Conservation (phyloP, 2,888 invertebrate genomes). For the Hypena proboscidalis region DNA sequence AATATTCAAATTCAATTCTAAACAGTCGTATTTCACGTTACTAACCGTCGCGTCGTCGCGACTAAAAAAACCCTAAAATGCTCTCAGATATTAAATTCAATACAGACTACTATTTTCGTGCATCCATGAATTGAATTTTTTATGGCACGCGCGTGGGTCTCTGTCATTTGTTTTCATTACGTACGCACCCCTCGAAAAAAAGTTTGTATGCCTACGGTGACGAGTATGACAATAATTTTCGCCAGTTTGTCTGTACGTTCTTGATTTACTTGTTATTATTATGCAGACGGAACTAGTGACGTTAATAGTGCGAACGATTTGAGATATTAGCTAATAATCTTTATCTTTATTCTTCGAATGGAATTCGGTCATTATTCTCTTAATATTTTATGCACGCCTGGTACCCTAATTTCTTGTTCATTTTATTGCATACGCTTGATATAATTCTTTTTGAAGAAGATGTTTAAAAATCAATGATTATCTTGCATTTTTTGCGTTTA, state of each 20-base stretch:
- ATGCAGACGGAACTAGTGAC: conserved; percentile 48
- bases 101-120: conserved; percentile 67
- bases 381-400: conserved; percentile 38
- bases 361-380: conserved; percentile 30
- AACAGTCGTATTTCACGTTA: conserved; percentile 56
- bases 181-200: conserved; percentile 58
- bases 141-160: conserved; percentile 69
- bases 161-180: conserved; percentile 83
- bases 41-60: conserved; percentile 41
- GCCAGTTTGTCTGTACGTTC: conserved; percentile 22
- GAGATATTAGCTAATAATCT: conserved; percentile 53
- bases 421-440: conserved; percentile 16
- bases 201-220: conserved; percentile 35
- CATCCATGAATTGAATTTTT: conserved; percentile 77
- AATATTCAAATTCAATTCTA: conserved; percentile 56
- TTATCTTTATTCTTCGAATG: conserved; percentile 49
- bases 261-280: conserved; percentile 56
- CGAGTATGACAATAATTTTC: conserved; percentile 45
- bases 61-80: conserved; percentile 54
- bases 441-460: conserved; percentile 12
- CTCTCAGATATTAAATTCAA: conserved; percentile 65
- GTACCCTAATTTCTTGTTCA: conserved; percentile 32
- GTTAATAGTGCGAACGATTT: conserved; percentile 47
- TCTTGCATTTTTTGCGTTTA: conserved; percentile 1
- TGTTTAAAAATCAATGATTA: conserved; percentile 10